A percentile compares a stretch with the other conserved stretches of the same genome.
phyloP scores from a whole-genome alignment of 1,140 invertebrate species.

The Pseudachorutes palmiensis region DNA sequence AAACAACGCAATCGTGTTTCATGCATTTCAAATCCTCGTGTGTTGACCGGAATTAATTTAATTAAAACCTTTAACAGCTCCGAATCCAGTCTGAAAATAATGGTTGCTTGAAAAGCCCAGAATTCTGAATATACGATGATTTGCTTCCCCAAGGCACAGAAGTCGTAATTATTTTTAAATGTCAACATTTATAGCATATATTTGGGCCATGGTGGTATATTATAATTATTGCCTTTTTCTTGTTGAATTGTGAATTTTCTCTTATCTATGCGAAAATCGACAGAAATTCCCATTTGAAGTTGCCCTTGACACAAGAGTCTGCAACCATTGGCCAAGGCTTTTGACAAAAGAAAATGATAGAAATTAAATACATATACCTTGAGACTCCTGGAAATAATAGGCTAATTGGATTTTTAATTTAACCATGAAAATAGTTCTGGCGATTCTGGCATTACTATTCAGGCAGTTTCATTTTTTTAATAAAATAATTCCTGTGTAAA shows the following conservation, averaged over 20 bases:
- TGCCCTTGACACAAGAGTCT: background rate
- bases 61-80: too few relatives aligned
- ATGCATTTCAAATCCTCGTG: too few relatives aligned
- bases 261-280: background rate
- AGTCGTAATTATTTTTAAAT: too few relatives aligned
- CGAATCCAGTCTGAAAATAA: too few relatives aligned
- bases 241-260: background rate
- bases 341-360: background rate
- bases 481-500: background rate
- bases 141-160: background rate
- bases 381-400: too few relatives aligned
- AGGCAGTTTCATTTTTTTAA: background rate
- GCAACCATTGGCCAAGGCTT: background rate
- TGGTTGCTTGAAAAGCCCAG: background rate
- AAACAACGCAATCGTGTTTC: too few relatives aligned
- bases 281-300: background rate
- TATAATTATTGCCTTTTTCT: background rate
- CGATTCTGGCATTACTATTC: background rate
- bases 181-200: too few relatives aligned
- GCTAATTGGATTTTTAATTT: background rate
- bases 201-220: too few relatives aligned
- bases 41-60: too few relatives aligned
- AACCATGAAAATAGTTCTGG: background rate
- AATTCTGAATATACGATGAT: background rate
- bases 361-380: background rate